Percentiles rank a stretch among this genome's conserved stretches.
These are phyloP conservation scores for Iguana delicatissima DNA, from an alignment of 2,797 vertebrate genomes.

Conservation along the genomic window DNA sequence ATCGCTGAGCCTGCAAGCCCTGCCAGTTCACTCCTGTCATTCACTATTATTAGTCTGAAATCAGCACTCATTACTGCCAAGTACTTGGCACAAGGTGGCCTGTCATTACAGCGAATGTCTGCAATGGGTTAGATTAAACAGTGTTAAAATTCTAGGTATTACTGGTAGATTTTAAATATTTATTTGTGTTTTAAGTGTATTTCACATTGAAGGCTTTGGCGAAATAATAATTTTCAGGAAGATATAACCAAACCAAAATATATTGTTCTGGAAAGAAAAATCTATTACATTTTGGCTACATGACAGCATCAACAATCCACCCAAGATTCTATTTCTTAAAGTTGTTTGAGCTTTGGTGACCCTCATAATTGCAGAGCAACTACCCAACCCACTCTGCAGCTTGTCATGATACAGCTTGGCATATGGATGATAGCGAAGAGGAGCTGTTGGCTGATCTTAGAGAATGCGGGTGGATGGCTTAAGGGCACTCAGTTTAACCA, in stretches of 20 bases:
- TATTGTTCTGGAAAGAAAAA: background rate
- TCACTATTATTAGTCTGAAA: slow-evolving; percentile 56
- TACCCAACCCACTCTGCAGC: background rate
- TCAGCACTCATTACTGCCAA: slow-evolving; percentile 33
- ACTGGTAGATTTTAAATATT: slow-evolving; percentile 23
- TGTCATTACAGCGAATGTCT: slow-evolving; percentile 53
- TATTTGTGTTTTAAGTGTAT: slow-evolving; percentile 24
- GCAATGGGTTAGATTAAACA: background rate
- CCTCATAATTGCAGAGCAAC: background rate
- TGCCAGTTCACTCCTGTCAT: slow-evolving; percentile 44
- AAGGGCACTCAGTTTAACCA: background rate
- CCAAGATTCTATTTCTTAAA: background rate
- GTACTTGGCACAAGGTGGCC: background rate
- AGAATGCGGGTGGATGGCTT: background rate
- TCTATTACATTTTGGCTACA: background rate
- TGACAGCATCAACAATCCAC: background rate
- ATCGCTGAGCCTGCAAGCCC: slow-evolving; percentile 39
- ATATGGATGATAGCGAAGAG: background rate
- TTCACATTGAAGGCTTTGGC: background rate
- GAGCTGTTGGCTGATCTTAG: background rate
- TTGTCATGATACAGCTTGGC: background rate
- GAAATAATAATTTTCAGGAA: background rate
- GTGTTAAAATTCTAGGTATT: slow-evolving; percentile 8
- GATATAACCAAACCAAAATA: background rate
- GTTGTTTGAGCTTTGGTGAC: background rate